These are phyloP conservation scores for Megalopta genalis DNA, from an alignment of 1,140 invertebrate genomes.

Conservation along the genomic window DNA sequence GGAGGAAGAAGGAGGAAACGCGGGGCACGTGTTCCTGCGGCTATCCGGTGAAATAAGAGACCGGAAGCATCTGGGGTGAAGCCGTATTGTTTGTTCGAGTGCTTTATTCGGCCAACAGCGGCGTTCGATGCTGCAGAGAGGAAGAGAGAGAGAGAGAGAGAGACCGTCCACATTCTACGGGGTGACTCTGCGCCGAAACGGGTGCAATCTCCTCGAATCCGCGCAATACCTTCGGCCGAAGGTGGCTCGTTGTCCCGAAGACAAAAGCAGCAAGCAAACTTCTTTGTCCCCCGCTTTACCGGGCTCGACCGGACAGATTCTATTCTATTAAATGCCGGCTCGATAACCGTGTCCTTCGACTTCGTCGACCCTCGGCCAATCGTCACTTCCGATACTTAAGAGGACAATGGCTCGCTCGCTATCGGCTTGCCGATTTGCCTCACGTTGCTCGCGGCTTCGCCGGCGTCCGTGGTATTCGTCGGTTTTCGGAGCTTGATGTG, in stretches of 20 bases:
- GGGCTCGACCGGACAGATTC: constrained; percentile 4
- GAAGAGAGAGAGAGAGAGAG: too few species aligned
- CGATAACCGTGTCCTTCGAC: not conserved
- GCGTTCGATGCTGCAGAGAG: constrained; percentile 25
- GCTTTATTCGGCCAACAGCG: constrained; percentile 62
- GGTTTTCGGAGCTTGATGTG: too few species aligned
- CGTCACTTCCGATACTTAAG: too few species aligned
- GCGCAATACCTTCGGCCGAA: constrained; percentile 17
- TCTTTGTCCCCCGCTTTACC: constrained; percentile 14
- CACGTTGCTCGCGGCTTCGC: too few species aligned
- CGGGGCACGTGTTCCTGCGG: constrained; percentile 72
- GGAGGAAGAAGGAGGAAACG: constrained; percentile 40
- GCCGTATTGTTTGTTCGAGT: constrained; percentile 77
- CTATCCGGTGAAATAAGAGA: constrained; percentile 79
- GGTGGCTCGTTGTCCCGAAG: constrained; percentile 9
- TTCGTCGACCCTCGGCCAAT: too few species aligned
- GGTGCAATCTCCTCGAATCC: constrained; percentile 48
- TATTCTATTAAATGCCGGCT: constrained; percentile 6
- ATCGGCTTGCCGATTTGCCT: too few species aligned
- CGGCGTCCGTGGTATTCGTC: too few species aligned
- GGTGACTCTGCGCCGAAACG: constrained; percentile 51
- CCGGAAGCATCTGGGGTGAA: constrained; percentile 79
- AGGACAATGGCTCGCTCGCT: too few species aligned
- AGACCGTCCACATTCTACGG: constrained; percentile 26
- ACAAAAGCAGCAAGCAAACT: constrained; percentile 35